A percentile compares a stretch with the other conserved stretches of the same genome.
Evolutionary conservation across 2,797 vertebrate species (phyloP).

Genomic region (Dipus sagitta): DNA sequence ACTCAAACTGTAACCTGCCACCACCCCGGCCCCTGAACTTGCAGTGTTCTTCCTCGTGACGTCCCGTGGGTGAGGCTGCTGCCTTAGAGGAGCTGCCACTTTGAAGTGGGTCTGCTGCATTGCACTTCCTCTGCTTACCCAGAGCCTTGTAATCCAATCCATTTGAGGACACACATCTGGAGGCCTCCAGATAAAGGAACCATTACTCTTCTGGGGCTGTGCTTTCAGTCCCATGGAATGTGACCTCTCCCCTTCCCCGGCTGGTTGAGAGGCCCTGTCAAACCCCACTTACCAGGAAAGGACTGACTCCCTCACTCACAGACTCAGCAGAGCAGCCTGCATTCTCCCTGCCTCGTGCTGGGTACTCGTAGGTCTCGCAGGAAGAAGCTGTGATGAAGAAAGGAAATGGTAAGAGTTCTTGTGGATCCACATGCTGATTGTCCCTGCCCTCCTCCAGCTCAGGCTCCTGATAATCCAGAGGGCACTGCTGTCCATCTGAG

Average conservation of each 20-base stretch:
- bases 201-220: not conserved
- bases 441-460: not conserved
- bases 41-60: not conserved
- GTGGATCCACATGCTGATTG: not conserved
- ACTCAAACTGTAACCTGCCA: not conserved
- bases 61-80: not conserved
- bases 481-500: not conserved
- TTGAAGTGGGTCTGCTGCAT: not conserved
- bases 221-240: not conserved
- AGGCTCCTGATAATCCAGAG: not conserved
- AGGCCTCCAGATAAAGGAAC: not conserved
- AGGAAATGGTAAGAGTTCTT: not conserved
- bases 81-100: not conserved
- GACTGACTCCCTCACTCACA: slow-evolving; percentile 93
- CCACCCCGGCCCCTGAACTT: not conserved
- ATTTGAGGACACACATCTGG: not conserved
- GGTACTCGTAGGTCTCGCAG: slow-evolving; percentile 95
- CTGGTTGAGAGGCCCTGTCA: not conserved
- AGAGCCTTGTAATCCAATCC: not conserved
- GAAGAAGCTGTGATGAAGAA: slow-evolving; percentile 92
- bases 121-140: not conserved
- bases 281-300: slow-evolving; percentile 93
- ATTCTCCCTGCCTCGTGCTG: slow-evolving; percentile 90
- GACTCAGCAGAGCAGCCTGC: slow-evolving; percentile 93
- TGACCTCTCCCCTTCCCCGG: not conserved